Base-by-base conservation (phyloP, 2,888 invertebrate genomes). In the Agrochola circellaris region DNA sequence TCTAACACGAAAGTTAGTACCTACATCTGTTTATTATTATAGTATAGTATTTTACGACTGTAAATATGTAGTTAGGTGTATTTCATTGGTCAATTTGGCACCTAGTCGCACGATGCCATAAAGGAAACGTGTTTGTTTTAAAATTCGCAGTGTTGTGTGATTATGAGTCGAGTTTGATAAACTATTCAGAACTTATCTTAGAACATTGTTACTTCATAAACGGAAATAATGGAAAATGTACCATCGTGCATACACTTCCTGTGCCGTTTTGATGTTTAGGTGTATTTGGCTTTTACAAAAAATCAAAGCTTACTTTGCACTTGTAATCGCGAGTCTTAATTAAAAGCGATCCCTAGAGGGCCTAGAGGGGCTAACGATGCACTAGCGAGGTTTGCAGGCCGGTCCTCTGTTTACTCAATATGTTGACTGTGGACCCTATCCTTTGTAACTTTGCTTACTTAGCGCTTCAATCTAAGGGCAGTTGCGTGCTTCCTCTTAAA, bases 11-110 rank as follows among this genome's bases (percentile, higher is more conserved):
- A 38, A 34, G 20, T 30, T 72, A 17, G 11, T 71, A 69, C 20
- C 23, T 45, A 45, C n/a, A 34, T 48, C 13, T 48, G 48, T 72
- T 20, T n/a, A n/a, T 34, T 64, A 61, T 78, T 70, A 64, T 75
- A 72, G 56, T 51, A 15, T 48, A 9, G 15, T 42, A 80, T 66
- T 81, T 77, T 72, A 83, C 65, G 45, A 71, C 34, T 26, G 26
- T 76, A 64, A 73, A 76, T 79, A 66, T 56, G 62, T 73, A 45
- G n/a, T 64, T 77, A 74, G 34, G n/a, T 60, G 15, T 61, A 60
- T 77, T 79, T 75, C 68, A 80, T 81, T 69, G 64, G 62, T 72
- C 64, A 81, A 85, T 82, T 87, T 84, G 86, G 77, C 82, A 84
- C 82, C 62, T 82, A 68, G 68, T 81, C 77, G 66, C 56, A 72